phyloP scores from a whole-genome alignment of 2,797 vertebrate species.

The Scleropages formosus region DNA sequence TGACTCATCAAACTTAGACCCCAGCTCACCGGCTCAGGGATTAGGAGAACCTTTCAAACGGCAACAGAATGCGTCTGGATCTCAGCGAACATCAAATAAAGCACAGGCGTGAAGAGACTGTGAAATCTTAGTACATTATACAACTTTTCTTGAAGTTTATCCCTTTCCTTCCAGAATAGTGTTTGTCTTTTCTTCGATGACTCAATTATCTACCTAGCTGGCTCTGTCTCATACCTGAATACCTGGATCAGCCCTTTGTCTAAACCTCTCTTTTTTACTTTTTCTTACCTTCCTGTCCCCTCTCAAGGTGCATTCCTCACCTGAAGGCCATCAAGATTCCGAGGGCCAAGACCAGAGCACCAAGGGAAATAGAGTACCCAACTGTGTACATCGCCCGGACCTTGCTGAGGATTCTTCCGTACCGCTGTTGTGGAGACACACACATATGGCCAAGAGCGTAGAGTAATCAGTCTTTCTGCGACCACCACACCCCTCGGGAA shows the following conservation, averaged over 20 bases:
- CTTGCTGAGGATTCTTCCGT: conserved; percentile 69
- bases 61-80: background rate
- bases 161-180: background rate
- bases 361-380: conserved; percentile 84
- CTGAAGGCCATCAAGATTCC: conserved; percentile 81
- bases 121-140: no score
- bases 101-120: no score
- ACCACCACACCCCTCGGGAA: no score
- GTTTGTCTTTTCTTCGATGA: background rate
- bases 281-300: background rate
- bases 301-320: conserved; percentile 52
- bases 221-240: background rate
- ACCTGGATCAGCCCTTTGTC: background rate
- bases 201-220: no score
- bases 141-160: background rate
- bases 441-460: background rate
- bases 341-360: conserved; percentile 77
- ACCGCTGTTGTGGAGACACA: conserved; percentile 58
- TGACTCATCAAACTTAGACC: background rate
- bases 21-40: background rate
- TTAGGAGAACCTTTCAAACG: background rate
- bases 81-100: background rate
- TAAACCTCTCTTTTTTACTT: background rate
- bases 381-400: conserved; percentile 80
- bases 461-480: background rate